Conservation (phyloP, 1,140 invertebrate genomes). For the Penaeus japonicus region DNA sequence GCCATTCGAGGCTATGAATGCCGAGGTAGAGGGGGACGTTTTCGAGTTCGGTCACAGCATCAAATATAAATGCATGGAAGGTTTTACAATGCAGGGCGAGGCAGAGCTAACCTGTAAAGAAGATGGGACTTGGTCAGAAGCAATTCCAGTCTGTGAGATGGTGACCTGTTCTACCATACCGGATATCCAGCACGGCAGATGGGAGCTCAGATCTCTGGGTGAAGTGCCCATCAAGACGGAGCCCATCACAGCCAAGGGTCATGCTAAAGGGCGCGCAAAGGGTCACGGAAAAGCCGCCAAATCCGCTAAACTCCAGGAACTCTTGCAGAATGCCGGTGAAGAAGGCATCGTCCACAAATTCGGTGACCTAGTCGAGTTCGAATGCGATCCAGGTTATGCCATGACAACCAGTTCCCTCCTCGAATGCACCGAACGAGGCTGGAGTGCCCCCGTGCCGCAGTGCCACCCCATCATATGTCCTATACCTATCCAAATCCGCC, state of each 20-base stretch:
- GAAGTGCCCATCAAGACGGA: constrained; percentile 53
- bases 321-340: constrained; percentile 16
- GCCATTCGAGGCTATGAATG: constrained; percentile 54
- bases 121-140: constrained; percentile 63
- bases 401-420: constrained; percentile 59
- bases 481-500: constrained; percentile 51
- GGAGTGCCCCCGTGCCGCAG: constrained; percentile 56
- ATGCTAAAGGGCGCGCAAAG: constrained; percentile 1
- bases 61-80: constrained; percentile 63
- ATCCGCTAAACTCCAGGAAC: constrained; percentile 36
- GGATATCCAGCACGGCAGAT: constrained; percentile 48
- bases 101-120: constrained; percentile 62
- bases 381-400: constrained; percentile 63
- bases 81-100: constrained; percentile 64
- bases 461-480: constrained; percentile 59
- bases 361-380: constrained; percentile 60
- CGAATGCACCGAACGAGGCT: constrained; percentile 61
- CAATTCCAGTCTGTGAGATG: constrained; percentile 62
- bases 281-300: constrained; percentile 7
- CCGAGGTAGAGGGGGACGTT: constrained; percentile 43
- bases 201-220: constrained; percentile 46
- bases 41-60: constrained; percentile 61
- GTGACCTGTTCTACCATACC: constrained; percentile 58
- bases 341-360: constrained; percentile 44
- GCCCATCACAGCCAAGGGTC: background rate